Base-by-base conservation (phyloP, 2,888 invertebrate genomes). In the Chironomus tentans region DNA sequence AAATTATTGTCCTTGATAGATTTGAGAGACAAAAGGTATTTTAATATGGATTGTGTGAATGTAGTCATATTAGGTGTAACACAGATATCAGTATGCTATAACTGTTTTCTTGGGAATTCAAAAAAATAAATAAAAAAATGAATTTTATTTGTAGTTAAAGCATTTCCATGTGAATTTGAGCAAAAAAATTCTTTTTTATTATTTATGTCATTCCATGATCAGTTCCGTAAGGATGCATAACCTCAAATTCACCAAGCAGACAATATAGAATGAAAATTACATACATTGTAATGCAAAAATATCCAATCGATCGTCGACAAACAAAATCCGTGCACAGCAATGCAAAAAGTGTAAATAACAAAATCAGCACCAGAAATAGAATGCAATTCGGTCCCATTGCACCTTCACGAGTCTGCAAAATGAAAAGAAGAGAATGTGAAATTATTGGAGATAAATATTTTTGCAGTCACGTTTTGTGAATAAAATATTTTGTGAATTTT, bases 231-330 rank as follows among this genome's bases (percentile, higher is more conserved):
- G 84, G 82, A 79, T 82, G 83, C 76, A 84, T 81, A n/a, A 81
- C 71, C 65, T 81, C 81, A 2, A 84, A 79, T 80, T 88, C 88
- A 68, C 85, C 85, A 15, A 88, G 81, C 6, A 87, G 78, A 5
- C 85, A 85, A n/a, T 85, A 81, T 1, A 85, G 76, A 13, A 88
- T 80, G 78, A 88, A 88, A 10, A 83, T 77, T 1, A 82, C 79
- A 78, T 88, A 88, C 4, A 87, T 77, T 3, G 81, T 79, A 46
- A 85, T 81, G 24, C 88, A 82, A 69, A 83, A 82, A 62, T 83
- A 81, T 2, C 87, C 87, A 78, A 86, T 87, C 3, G 82, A 81
- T n/a, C 82, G 81, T 22, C 85, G 81, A 75, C 85, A 85, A 4
- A 81, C 78, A 79, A 87, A 87, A 18, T 82, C 82, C 4, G 84